Evolutionary conservation across 1,140 invertebrate species (phyloP).

Genomic region (Tyrophagus putrescentiae): DNA sequence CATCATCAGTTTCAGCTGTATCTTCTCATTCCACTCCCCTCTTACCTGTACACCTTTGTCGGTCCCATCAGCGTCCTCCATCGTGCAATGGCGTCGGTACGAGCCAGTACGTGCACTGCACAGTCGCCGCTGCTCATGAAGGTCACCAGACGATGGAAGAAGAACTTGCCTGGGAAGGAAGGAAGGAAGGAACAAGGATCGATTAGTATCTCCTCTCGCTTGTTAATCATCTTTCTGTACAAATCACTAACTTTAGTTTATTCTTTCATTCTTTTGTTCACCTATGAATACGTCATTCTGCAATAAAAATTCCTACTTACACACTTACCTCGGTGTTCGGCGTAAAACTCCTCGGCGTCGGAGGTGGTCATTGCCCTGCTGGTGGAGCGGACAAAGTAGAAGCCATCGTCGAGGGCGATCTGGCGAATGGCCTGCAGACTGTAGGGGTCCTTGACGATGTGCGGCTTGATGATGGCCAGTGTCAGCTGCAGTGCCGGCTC

Average conservation of each 20-base stretch:
- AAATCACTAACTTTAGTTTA: not conserved
- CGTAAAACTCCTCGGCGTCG: constrained; percentile 60
- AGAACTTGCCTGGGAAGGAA: constrained; percentile 50
- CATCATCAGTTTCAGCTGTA: not conserved
- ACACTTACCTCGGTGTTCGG: constrained; percentile 49
- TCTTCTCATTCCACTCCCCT: not conserved
- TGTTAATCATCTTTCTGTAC: not conserved
- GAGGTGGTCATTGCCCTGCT: constrained; percentile 43
- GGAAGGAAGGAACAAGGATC: not conserved
- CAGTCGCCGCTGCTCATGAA: constrained; percentile 76
- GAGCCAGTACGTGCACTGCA: constrained; percentile 56
- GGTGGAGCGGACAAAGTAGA: constrained; percentile 56
- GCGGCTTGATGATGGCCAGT: constrained; percentile 28
- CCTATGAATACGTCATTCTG: constrained; percentile 18
- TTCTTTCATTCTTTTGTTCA: not conserved
- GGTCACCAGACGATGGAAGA: constrained; percentile 64
- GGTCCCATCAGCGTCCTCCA: constrained; percentile 75
- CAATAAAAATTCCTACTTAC: constrained; percentile 9
- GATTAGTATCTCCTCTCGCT: not conserved
- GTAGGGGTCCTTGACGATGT: constrained; percentile 25
- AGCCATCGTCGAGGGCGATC: constrained; percentile 51
- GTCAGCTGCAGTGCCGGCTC: constrained; percentile 23
- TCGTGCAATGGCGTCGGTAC: constrained; percentile 52
- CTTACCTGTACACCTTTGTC: constrained; percentile 51
- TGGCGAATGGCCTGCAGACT: constrained; percentile 43